Percentiles rank a stretch among this genome's conserved stretches.
These are phyloP conservation scores for Channallabes apus DNA, from an alignment of 2,797 vertebrate species.

Conservation along the genomic window DNA sequence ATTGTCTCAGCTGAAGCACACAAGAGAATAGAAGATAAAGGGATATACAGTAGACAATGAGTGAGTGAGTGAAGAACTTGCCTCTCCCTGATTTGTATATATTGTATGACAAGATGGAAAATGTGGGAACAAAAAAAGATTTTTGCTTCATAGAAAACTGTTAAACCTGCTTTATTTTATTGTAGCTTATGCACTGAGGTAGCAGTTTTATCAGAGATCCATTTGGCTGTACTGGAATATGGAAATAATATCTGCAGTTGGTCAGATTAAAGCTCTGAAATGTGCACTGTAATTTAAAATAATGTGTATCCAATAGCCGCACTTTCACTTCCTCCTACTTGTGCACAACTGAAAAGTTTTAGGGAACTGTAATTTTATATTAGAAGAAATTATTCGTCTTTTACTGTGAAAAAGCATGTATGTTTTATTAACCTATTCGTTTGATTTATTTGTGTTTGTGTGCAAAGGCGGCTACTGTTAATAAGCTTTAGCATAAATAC, in stretches of 20 bases:
- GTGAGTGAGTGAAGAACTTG: no score
- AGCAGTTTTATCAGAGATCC: neutral
- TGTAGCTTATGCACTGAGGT: neutral
- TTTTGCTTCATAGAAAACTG: neutral
- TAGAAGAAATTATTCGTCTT: neutral
- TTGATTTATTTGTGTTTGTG: neutral
- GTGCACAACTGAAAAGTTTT: neutral
- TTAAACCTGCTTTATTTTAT: neutral
- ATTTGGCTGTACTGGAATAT: neutral
- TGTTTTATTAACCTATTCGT: neutral
- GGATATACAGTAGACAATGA: no score
- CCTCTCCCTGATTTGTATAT: no score
- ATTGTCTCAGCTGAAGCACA: neutral
- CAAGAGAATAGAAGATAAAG: no score
- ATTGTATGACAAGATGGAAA: neutral
- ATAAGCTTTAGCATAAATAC: neutral
- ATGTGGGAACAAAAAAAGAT: neutral
- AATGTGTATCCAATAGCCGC: neutral
- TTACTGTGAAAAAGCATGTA: neutral
- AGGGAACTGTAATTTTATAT: neutral
- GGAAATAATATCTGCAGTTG: neutral
- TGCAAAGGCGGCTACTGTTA: neutral
- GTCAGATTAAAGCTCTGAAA: neutral
- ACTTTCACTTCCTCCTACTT: neutral
- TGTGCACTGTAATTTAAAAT: slow-evolving; percentile 3